A percentile compares a stretch with the other conserved stretches of the same genome.
Evolutionary conservation across 2,113 vertebrate genomes (phyloP).

Genomic region (Taxidea taxus): DNA sequence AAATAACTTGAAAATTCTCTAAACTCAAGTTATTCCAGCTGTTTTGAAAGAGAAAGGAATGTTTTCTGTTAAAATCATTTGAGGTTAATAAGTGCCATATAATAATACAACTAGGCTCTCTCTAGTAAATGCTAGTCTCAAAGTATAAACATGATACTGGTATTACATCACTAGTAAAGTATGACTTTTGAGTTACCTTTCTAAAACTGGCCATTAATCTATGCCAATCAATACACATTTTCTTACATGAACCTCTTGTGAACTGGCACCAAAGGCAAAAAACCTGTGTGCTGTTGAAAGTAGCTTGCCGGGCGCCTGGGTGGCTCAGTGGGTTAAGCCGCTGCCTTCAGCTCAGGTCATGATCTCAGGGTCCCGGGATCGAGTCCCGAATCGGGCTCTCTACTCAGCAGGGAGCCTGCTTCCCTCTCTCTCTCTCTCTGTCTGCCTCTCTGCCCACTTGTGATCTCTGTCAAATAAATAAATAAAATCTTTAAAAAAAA

Average conservation of each 20-base stretch:
- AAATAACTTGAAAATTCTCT: conserved; percentile 27
- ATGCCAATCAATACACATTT: neutral
- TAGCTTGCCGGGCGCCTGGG: too few species aligned
- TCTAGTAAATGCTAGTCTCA: neutral
- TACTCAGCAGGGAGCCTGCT: too few species aligned
- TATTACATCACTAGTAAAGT: neutral
- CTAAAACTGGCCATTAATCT: neutral
- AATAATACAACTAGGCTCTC: neutral
- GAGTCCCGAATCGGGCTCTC: too few species aligned
- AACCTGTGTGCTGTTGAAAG: neutral
- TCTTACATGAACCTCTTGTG: neutral
- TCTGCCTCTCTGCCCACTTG: too few species aligned
- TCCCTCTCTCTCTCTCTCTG: too few species aligned
- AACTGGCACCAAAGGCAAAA: neutral
- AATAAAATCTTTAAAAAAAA: too few species aligned
- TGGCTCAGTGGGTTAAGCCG: too few species aligned
- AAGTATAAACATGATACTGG: neutral
- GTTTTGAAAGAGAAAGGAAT: conserved; percentile 12
- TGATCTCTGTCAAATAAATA: too few species aligned
- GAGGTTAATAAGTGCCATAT: neutral
- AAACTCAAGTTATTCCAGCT: conserved; percentile 5
- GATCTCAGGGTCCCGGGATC: too few species aligned
- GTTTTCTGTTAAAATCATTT: neutral
- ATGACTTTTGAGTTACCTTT: conserved; percentile 1
- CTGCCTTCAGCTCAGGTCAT: too few species aligned